Evolutionary conservation across 2,113 vertebrate genomes (phyloP), one percentile per base, ranked within the genome.

Genomic region (Pluvialis apricaria): DNA sequence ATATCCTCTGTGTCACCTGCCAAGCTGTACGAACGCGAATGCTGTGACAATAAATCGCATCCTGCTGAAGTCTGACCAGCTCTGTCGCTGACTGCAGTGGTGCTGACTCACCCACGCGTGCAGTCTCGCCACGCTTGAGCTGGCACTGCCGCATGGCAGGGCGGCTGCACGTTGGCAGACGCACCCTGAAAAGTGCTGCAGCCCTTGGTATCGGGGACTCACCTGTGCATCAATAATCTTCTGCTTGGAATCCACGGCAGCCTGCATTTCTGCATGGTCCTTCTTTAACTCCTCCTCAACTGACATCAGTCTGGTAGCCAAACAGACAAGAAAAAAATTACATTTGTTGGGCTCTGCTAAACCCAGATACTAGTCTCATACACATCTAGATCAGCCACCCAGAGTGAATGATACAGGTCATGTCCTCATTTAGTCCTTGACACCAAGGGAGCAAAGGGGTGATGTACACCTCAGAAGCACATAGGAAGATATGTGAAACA

Each of bases 211-310:
- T 0, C 0, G 4, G 40, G 52, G 40, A 65, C 97, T 93, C 88
- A 99, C 99, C 99, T 99, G 99, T 73, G 99, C 99, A 66, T 99
- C 99, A 1, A 99, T 99, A 95, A 99, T 99, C 98, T 99, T 99
- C 98, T 99, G 99, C 61, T 99, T 99, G 83, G 99, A 99, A 96
- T 99, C 99, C 17, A 99, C 99, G 1, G 99, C 99, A 2, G 99
- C 99, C 92, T 99, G 99, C 99, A 99, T 99, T 98, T 99, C 99
- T 10, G 99, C 98, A 0, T 99, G 99, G 82, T 99, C 99, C 97
- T 99, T 99, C 97, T 99, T 99, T 52, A 99, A 97, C 94, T 99
- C 99, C 94, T 99, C 99, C 89, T 99, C 99, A 86, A 99, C 99
- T 0, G 99, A 99, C 99, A 99, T 99, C 94, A 99, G 98, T 97